Evolutionary conservation across 2,888 invertebrate genomes (phyloP).

Genomic region (Scaptomyza polygonia): DNA sequence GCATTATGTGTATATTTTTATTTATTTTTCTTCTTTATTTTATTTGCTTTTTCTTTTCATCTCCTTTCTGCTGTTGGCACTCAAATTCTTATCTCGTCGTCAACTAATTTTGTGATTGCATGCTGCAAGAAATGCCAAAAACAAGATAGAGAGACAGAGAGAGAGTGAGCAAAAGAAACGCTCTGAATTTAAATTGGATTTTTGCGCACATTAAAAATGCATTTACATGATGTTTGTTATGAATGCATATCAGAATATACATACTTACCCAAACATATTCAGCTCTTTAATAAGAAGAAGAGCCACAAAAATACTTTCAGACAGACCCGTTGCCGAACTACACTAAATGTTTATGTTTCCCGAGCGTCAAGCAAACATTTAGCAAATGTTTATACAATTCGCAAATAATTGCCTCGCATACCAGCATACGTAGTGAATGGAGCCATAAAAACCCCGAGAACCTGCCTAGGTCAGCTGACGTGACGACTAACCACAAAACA

Average conservation of each 20-base stretch:
- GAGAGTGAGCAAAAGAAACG: slow-evolving; percentile 54
- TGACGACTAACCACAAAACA: slow-evolving; percentile 63
- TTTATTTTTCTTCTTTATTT: background rate
- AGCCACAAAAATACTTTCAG: background rate
- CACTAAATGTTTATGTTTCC: slow-evolving; percentile 79
- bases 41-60: slow-evolving; percentile 3
- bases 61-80: slow-evolving; percentile 42
- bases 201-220: slow-evolving; percentile 82
- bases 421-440: slow-evolving; percentile 44
- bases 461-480: slow-evolving; percentile 57
- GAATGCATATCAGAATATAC: slow-evolving; percentile 73
- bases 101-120: slow-evolving; percentile 79
- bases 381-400: slow-evolving; percentile 65
- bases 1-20: slow-evolving; percentile 57
- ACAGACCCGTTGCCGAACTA: slow-evolving; percentile 34
- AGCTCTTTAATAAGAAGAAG: slow-evolving; percentile 9
- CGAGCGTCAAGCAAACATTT: slow-evolving; percentile 75
- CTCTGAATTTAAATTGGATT: slow-evolving; percentile 84
- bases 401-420: slow-evolving; percentile 69
- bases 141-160: slow-evolving; percentile 21
- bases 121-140: slow-evolving; percentile 46
- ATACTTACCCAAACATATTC: background rate
- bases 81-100: slow-evolving; percentile 76
- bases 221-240: slow-evolving; percentile 75
- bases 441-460: slow-evolving; percentile 63